Base-by-base conservation (phyloP, 2,797 vertebrate genomes). In the Enteromius radiatus region DNA sequence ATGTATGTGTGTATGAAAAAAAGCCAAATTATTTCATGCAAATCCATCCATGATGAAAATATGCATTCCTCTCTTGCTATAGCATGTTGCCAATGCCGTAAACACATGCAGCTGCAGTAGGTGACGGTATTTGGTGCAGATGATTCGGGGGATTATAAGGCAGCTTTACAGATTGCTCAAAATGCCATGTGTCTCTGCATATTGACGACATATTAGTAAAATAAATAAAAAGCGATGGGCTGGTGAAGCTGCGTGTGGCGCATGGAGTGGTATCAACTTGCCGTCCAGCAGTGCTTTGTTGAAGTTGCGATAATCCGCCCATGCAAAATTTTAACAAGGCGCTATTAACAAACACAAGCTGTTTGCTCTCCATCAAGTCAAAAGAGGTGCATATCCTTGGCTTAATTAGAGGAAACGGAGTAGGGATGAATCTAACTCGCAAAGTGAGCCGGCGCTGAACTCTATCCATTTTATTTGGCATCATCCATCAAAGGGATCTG, bases 401-500 rank as follows among this genome's bases (percentile, higher is more conserved):
- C 23, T 77, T 81, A 77, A 80, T 69, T 69, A 54, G 59, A 21
- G 61, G 26, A 54, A 63, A 52, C n/a, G 1, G 9, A 36, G 23
- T 23, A 17, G 28, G 56, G 64, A 41, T 63, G 21, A 31, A 68
- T 67, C 19, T 67, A n/a, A 65, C 26, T 15, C 19, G 19, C 36
- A 77, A 43, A 63, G n/a, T 47, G 26, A 83, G 31, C 41, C 43
- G 33, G 45, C 14, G 26, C 33, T 70, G 49, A 52, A 56, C 70
- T 80, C 47, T 59, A 71, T 83, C 71, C 59, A 45, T 78, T 67
- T 67, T 73, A 78, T 82, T 84, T 79, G 83, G 19, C 63, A 5
- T 69, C 83, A 86, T 86, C 83, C 83, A 78, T 84, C 85, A 86
- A 52, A 77, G 68, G 36, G 70, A 69, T 64, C 38, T 45, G 81